Conservation (phyloP, 2,797 vertebrate genomes). For the Parauchenoglanis punctatus region DNA sequence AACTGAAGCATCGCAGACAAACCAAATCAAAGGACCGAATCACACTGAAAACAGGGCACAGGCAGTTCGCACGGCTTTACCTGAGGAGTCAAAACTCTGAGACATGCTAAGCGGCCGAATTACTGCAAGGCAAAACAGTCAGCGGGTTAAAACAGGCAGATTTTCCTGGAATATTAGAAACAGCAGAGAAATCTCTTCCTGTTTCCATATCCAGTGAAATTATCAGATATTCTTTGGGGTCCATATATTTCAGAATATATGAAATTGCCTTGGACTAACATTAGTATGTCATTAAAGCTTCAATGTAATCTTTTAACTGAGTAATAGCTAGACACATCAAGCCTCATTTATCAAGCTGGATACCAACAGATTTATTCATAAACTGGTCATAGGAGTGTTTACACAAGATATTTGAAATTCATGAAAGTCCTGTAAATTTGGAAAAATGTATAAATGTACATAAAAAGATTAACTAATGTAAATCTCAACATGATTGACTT, state of each 20-base stretch:
- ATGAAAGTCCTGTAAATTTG: neutral
- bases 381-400: neutral
- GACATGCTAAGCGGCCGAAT: slow-evolving; percentile 96
- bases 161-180: neutral
- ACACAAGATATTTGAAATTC: neutral
- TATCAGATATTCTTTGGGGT: neutral
- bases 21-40: slow-evolving; percentile 67
- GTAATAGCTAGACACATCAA: neutral
- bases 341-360: neutral
- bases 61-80: slow-evolving; percentile 83
- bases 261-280: neutral
- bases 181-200: slow-evolving; percentile 3
- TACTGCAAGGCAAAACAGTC: slow-evolving; percentile 88
- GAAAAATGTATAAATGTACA: neutral
- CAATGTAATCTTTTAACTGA: neutral
- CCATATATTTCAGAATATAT: too few species aligned
- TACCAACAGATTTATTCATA: neutral
- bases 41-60: slow-evolving; percentile 64
- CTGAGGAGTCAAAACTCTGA: slow-evolving; percentile 99
- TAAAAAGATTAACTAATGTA: neutral
- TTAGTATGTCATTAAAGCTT: too few species aligned
- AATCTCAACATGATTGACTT: neutral
- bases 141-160: slow-evolving; percentile 53
- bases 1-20: slow-evolving; percentile 15
- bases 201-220: neutral